phyloP scores from a whole-genome alignment of 1,140 invertebrate genomes.

The Apis florea region DNA sequence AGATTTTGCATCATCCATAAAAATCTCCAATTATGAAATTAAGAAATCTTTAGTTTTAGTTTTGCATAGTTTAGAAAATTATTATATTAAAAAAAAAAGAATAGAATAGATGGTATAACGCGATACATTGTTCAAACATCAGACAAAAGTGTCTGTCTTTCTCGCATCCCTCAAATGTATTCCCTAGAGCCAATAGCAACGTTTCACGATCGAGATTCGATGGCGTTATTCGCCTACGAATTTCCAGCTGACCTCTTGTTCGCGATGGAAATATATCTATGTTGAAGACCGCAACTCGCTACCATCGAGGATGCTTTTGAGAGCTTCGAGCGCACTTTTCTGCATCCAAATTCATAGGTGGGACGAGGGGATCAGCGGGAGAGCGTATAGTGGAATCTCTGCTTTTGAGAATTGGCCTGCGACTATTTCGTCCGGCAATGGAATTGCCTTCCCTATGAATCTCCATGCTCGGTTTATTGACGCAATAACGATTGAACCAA shows the following conservation, averaged over 20 bases:
- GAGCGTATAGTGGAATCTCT: neutral
- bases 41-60: neutral
- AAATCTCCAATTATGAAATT: neutral
- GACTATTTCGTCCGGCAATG: neutral
- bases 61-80: neutral
- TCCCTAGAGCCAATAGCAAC: neutral
- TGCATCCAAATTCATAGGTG: conserved; percentile 37
- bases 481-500: neutral
- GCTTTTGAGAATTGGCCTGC: neutral
- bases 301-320: conserved; percentile 18
- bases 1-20: neutral
- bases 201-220: conserved; percentile 9
- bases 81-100: neutral
- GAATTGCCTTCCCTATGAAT: conserved; percentile 16
- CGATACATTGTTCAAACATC: no score
- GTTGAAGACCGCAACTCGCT: conserved; percentile 18
- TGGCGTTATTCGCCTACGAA: conserved; percentile 5
- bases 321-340: conserved; percentile 21
- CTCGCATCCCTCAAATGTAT: neutral
- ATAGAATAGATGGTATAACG: neutral
- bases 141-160: neutral
- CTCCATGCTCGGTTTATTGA: neutral
- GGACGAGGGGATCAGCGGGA: neutral
- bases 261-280: conserved; percentile 4
- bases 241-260: conserved; percentile 13